Percentiles rank a stretch among this genome's conserved stretches.
Conservation (phyloP, 1,140 invertebrate genomes). For the Atta cephalotes region DNA sequence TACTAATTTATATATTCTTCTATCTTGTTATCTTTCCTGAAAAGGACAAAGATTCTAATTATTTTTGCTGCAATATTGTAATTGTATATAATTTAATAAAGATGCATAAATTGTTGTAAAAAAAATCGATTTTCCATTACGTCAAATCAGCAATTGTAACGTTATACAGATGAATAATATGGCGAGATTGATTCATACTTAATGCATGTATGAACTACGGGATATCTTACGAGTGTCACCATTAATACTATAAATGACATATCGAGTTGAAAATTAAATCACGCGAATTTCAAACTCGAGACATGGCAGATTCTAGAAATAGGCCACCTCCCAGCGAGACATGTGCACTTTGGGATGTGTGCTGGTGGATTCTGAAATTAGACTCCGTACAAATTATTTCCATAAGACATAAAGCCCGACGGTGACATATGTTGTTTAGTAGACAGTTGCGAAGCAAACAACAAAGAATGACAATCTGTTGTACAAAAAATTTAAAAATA, state of each 20-base stretch:
- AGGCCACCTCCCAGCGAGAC: conserved; percentile 38
- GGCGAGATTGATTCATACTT: background rate
- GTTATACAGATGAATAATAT: conserved; percentile 1
- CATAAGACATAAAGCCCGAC: background rate
- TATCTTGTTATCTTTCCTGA: background rate
- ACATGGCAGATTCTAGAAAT: conserved; percentile 41
- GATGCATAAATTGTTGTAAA: background rate
- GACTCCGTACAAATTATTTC: conserved; percentile 28
- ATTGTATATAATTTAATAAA: background rate
- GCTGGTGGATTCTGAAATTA: conserved; percentile 26
- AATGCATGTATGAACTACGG: background rate
- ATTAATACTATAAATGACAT: conserved; percentile 1
- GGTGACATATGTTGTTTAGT: background rate
- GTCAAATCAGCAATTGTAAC: background rate
- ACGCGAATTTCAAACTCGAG: background rate
- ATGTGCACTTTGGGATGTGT: conserved; percentile 18
- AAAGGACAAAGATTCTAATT: background rate
- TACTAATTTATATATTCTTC: background rate
- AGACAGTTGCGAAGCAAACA: background rate
- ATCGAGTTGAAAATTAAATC: conserved; percentile 44
- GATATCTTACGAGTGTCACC: background rate
- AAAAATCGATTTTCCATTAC: background rate
- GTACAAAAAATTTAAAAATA: background rate
- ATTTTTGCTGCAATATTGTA: background rate
- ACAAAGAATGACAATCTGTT: background rate